phyloP scores from a whole-genome alignment of 2,888 invertebrate species.

The Melieria picta region DNA sequence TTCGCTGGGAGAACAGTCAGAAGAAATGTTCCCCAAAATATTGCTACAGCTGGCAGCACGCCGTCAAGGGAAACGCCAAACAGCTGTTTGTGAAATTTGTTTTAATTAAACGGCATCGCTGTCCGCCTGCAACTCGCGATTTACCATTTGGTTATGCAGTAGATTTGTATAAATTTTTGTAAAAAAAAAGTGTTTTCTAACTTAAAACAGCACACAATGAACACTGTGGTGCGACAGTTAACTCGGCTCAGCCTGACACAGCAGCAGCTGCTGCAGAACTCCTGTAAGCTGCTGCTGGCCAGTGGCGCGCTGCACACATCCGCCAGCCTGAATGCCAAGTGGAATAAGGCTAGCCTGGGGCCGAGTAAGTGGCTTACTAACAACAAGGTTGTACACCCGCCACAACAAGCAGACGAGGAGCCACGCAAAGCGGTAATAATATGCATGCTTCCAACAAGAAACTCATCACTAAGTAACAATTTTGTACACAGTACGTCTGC shows the following conservation, averaged over 20 bases:
- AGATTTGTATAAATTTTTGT: background rate
- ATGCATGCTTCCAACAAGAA: background rate
- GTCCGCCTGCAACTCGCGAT: background rate
- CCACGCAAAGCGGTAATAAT: constrained; percentile 83
- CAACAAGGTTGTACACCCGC: constrained; percentile 84
- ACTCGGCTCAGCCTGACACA: constrained; percentile 29
- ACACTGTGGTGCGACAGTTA: constrained; percentile 38
- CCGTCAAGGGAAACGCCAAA: background rate
- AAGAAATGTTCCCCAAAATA: no score
- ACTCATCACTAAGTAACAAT: background rate
- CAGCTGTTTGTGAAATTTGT: background rate
- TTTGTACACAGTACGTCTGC: constrained; percentile 81
- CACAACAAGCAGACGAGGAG: constrained; percentile 80
- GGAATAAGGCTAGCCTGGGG: constrained; percentile 58
- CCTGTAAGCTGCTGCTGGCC: constrained; percentile 18
- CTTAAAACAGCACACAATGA: constrained; percentile 35
- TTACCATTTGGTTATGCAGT: constrained; percentile 37
- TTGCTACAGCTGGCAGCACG: background rate
- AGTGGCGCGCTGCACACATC: constrained; percentile 53
- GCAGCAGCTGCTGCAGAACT: constrained; percentile 19
- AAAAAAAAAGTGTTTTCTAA: no score
- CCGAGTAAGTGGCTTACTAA: constrained; percentile 72
- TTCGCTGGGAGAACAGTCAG: no score
- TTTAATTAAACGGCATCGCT: background rate
- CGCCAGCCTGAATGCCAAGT: constrained; percentile 47